Evolutionary conservation across 2,888 invertebrate species (phyloP).

Genomic region (Macrosiphum euphorbiae): DNA sequence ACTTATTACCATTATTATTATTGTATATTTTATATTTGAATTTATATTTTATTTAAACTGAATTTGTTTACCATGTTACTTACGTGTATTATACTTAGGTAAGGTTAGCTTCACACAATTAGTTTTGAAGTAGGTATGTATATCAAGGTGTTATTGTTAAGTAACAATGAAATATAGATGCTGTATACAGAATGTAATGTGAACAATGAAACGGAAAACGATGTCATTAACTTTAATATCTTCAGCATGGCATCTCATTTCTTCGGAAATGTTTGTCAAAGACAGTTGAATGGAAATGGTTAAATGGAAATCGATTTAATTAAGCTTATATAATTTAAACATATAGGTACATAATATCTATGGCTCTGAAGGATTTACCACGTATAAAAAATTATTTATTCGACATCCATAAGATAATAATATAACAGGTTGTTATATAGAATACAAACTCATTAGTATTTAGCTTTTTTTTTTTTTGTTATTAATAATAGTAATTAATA

Average conservation of each 20-base stretch:
- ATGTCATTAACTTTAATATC: constrained; percentile 48
- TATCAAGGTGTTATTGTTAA: constrained; percentile 15
- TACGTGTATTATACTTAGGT: not conserved
- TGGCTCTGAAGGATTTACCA: not conserved
- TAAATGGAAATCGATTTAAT: constrained; percentile 38
- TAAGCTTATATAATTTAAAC: constrained; percentile 20
- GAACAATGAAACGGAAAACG: constrained; percentile 43
- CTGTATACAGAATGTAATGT: not conserved
- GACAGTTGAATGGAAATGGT: constrained; percentile 11
- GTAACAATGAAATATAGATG: constrained; percentile 19
- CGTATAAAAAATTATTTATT: not conserved
- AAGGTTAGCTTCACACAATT: not conserved
- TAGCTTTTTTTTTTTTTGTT: not conserved
- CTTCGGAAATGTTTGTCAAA: constrained; percentile 41
- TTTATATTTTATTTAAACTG: not conserved
- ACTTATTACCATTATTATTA: not conserved
- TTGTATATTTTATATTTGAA: not conserved
- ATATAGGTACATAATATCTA: not conserved
- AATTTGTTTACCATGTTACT: too few relatives aligned
- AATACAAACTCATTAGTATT: not conserved
- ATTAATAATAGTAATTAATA: not conserved
- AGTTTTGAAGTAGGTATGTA: not conserved
- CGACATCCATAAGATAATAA: not conserved
- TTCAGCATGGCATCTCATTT: constrained; percentile 1
- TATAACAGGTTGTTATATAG: not conserved